Evolutionary conservation across 2,113 vertebrate species (phyloP), one percentile per base, ranked within the genome.

Genomic region (Hucho hucho): DNA sequence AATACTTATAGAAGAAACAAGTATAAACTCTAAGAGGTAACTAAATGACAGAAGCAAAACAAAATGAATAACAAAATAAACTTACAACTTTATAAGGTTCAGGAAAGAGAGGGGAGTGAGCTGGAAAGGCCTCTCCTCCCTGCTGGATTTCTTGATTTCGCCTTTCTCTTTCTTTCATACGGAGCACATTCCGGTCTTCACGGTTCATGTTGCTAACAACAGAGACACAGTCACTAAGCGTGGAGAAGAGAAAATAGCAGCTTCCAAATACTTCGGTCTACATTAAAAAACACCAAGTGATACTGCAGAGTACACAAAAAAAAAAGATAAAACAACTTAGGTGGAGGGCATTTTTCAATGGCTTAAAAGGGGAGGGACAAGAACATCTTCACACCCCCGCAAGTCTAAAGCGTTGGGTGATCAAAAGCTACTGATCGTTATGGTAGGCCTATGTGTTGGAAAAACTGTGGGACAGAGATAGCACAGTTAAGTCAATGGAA

Each of bases 161-260:
- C 89, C 92, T 92, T 91, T 92, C 91, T 91, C 90, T 88, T 92
- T 93, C 97, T 98, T 98, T 98, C 96, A 99, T 97, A 93, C 98
- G 97, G 93, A 99, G 97, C 94, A 97, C 97, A 98, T 99, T 98
- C 92, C 97, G 96, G 93, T 99, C 98, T 93, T 99, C 98, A 96
- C 96, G 96, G 96, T 97, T 99, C 98, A 99, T 99, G 97, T 97
- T 98, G 97, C 98, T 99, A 88, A 68, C 74, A 93, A 93, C 70
- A 92, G 85, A 93, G 90, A 94, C 65, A 87, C 67, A 90, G 84
- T 86, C 75, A 86, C 86, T 84, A 66, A 85, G 79, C 64, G 79
- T 79, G 63, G 75, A 79, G 81, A 53, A 58, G 68, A 76, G 58
- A 78, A 29, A 72, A 56, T 61, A 58, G 49, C 37, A 67, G 72